Conservation (phyloP, 1,140 invertebrate species). For the Argopecten irradians region DNA sequence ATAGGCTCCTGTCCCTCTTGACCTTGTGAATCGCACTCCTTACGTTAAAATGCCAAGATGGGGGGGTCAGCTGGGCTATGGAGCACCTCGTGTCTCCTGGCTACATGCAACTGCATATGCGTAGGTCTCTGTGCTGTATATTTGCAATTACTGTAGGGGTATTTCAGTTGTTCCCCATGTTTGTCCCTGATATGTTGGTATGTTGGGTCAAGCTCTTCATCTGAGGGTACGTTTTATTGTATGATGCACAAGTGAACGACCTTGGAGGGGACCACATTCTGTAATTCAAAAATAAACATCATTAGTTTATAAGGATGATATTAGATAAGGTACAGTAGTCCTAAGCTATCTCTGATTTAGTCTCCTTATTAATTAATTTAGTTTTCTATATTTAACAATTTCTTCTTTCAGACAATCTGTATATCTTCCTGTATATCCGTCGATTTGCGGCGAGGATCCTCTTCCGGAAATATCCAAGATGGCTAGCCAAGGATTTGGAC, state of each 20-base stretch:
- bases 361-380: background rate
- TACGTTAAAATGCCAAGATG: background rate
- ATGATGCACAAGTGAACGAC: background rate
- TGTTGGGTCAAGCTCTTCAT: background rate
- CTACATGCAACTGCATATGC: background rate
- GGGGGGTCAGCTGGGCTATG: background rate
- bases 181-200: background rate
- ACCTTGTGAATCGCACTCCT: background rate
- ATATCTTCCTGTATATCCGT: background rate
- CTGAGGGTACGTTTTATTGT: background rate
- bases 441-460: background rate
- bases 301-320: no score
- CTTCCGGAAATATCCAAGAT: background rate
- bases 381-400: background rate
- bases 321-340: no score
- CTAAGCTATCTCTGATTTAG: background rate
- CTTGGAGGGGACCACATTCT: no score
- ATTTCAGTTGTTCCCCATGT: background rate
- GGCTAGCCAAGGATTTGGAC: background rate
- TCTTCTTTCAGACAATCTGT: background rate
- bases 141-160: no score
- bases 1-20: no score
- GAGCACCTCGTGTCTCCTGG: background rate
- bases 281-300: no score
- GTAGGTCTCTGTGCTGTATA: no score